Evolutionary conservation across 2,888 invertebrate species (phyloP), one percentile per base, ranked within the genome.

Genomic region (Cataglyphis altisquamis): DNA sequence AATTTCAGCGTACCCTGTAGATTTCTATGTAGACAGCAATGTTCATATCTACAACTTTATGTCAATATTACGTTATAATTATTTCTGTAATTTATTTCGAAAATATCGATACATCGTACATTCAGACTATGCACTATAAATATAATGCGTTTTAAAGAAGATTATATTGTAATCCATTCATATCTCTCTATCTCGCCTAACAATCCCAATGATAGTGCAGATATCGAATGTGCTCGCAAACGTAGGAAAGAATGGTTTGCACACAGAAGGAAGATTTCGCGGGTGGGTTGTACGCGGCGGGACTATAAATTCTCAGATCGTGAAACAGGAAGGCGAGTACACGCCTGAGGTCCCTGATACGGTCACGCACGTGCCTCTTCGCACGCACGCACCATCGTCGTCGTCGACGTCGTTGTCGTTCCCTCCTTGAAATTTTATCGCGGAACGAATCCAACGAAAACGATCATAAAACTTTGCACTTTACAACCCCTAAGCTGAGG

Each of bases 341-440:
- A 66, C 55, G 57, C 70, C 73, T 68, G 57, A 64, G 21, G 41
- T 85, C 81, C 18, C 72, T 70, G 85, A 84, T 86, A 77, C 73
- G 77, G 82, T 86, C 86, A 86, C 84, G 86, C 86, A 86, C 82
- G 82, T 86, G 75, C 70, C 52, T 77, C 67, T 84, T 67, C 70
- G 48, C 73, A 67, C 84, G 84, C 86, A 81, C 77, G 52, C 52
- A 52, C 52, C 32, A 32, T 29, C 32, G 32, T 29, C 64, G 41
- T 64, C 39, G 29, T 36, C 63, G n/a, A n/a, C 70, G 36, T 32
- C 73, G 39, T 21, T 67, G 63, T 36, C 64, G 75, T 66, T 82
- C 29, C 55, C 80, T 68, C 60, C 72, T 64, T 77, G 60, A 80
- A 81, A 75, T 84, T 85, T 81, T 72, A 85, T 84, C 86, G 86